Evolutionary conservation across 2,888 invertebrate species (phyloP).

Genomic region (Lepas anatifera): DNA sequence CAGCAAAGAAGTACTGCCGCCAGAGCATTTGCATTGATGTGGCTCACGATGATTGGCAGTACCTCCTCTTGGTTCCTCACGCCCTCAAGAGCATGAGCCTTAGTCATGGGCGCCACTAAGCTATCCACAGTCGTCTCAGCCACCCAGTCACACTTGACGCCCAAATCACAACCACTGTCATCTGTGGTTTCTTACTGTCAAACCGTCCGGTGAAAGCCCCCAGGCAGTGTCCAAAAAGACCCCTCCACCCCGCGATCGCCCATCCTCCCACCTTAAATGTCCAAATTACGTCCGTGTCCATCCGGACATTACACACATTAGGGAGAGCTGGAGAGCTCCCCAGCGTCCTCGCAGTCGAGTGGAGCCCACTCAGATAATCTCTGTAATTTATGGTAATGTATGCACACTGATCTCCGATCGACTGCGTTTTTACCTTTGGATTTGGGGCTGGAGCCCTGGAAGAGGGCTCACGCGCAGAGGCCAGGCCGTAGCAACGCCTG

Average conservation of each 20-base stretch:
- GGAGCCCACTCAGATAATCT: too few species aligned
- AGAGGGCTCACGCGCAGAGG: too few species aligned
- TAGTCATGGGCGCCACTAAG: too few species aligned
- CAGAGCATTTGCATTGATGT: too few species aligned
- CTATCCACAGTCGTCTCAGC: too few species aligned
- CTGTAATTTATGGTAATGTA: constrained; percentile 1
- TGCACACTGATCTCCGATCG: not conserved
- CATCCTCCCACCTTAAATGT: constrained; percentile 4
- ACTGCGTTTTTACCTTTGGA: not conserved
- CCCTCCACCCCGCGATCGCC: not conserved
- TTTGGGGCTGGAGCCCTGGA: too few species aligned
- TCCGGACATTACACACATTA: constrained; percentile 2
- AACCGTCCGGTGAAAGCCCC: not conserved
- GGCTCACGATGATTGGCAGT: too few species aligned
- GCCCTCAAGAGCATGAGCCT: too few species aligned
- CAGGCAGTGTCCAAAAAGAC: not conserved
- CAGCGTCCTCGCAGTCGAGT: too few species aligned
- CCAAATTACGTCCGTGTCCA: constrained; percentile 5
- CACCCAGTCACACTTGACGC: not conserved
- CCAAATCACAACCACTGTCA: not conserved
- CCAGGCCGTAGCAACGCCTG: too few species aligned
- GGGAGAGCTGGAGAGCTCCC: not conserved
- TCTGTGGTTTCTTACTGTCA: not conserved
- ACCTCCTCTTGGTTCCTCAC: too few species aligned
- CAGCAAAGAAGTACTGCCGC: too few species aligned